Evolutionary conservation across 2,888 invertebrate species (phyloP), one percentile per base, ranked within the genome.

Genomic region (Melipona beecheii): DNA sequence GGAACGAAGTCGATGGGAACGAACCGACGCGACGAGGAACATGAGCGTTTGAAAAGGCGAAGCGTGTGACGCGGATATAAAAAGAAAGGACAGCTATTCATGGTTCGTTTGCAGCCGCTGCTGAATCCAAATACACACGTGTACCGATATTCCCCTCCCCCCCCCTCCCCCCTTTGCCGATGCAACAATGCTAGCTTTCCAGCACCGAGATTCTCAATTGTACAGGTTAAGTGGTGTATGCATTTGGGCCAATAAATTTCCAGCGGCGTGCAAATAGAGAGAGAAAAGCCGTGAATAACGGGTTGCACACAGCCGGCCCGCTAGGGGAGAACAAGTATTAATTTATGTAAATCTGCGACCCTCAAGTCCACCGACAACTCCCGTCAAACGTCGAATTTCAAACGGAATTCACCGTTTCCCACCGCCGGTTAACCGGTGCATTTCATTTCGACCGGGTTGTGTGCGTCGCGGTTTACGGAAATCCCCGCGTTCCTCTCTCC

Each of bases 31-130:
- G 69, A 65, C 65, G 84, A 71, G 54, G 43, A 75, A 75, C 71
- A 68, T 66, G 60, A 49, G 9, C 27, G 24, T 58, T 58, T 52
- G 54, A 68, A 54, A 50, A 17, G 73, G 49, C 81, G 66, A 49
- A 43, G 24, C 17, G 21, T 2, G 70, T 17, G 19, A 58, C 19
- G 56, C 11, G 24, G 43, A 43, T 43, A 43, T 64, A 15, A n/a
- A 64, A 58, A 69, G 83, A 83, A 83, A 76, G 85, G 72, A 66
- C 78, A 73, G 79, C 75, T 56, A 73, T 84, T 84, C 84, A 84
- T 75, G 73, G 84, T 76, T 84, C 85, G 84, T 84, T 84, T 72
- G 64, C 68, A 50, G 72, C 13, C 43, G 9, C 15, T 58, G 69
- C 27, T 73, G 73, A 84, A 84, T 70, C 75, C 52, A 56, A 60